These are phyloP conservation scores for Linepithema humile DNA, from an alignment of 1,140 invertebrate genomes.

Conservation along the genomic window DNA sequence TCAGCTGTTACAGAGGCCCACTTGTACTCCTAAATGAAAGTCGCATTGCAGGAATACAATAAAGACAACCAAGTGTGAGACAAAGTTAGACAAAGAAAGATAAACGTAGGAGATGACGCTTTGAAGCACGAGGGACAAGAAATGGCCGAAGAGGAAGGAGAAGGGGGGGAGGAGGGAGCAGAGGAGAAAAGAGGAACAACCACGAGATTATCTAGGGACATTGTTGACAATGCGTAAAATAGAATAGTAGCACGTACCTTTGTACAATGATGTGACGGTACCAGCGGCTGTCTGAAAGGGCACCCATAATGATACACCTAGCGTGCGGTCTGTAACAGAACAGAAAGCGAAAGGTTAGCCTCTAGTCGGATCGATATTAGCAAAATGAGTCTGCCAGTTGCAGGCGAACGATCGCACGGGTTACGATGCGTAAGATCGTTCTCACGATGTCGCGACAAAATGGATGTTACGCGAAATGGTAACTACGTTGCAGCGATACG, in stretches of 20 bases:
- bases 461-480: constrained; percentile 80
- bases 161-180: background rate
- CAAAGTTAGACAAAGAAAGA: too few species aligned
- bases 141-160: background rate
- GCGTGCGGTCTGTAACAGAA: constrained; percentile 86
- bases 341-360: constrained; percentile 66
- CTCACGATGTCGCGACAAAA: constrained; percentile 74
- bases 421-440: constrained; percentile 42
- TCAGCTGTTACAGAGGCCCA: background rate
- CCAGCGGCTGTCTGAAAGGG: constrained; percentile 93
- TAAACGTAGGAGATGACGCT: background rate
- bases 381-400: background rate
- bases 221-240: constrained; percentile 61
- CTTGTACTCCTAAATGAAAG: background rate
- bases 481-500: constrained; percentile 33
- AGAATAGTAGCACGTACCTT: constrained; percentile 86
- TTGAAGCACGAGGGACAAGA: too few species aligned
- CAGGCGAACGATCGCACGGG: constrained; percentile 41
- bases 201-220: constrained; percentile 23
- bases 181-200: background rate
- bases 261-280: constrained; percentile 91
- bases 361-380: constrained; percentile 60
- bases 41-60: too few species aligned
- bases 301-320: constrained; percentile 89
- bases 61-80: too few species aligned